Conservation (phyloP, 2,797 vertebrate genomes). For the Thunnus albacares region DNA sequence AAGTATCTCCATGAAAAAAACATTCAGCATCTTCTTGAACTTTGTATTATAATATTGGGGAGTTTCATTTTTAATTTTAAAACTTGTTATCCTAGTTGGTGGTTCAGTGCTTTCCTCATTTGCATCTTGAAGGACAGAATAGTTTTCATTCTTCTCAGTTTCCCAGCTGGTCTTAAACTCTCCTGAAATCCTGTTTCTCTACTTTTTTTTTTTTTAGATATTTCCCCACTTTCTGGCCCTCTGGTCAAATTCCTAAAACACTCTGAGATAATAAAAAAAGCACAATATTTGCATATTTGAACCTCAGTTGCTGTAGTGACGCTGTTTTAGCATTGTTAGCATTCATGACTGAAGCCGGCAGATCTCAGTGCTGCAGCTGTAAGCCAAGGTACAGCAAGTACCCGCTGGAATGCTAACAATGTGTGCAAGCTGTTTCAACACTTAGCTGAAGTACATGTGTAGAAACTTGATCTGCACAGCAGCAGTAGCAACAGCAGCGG, state of each 20-base stretch:
- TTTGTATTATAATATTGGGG: no score
- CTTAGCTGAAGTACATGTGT: slow-evolving; percentile 38
- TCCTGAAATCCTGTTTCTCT: not conserved
- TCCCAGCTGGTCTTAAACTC: not conserved
- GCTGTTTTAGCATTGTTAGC: not conserved
- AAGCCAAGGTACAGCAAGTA: not conserved
- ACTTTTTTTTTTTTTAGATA: not conserved
- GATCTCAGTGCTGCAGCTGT: slow-evolving; percentile 19
- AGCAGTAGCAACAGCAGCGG: not conserved
- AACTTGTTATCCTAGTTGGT: no score
- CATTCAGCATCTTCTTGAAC: no score
- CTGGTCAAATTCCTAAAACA: slow-evolving; percentile 26
- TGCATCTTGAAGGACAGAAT: not conserved
- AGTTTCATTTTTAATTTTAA: no score
- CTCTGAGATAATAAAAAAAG: not conserved
- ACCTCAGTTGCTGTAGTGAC: not conserved
- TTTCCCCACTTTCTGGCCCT: not conserved
- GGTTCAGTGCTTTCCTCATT: not conserved
- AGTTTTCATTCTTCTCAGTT: not conserved
- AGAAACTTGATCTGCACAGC: slow-evolving; percentile 11
- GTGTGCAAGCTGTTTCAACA: slow-evolving; percentile 34
- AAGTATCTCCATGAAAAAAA: no score
- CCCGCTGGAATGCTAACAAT: slow-evolving; percentile 59
- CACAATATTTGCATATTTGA: slow-evolving; percentile 21
- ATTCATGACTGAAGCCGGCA: slow-evolving; percentile 1